Percentiles rank a stretch among this genome's conserved stretches.
Evolutionary conservation across 1,140 invertebrate genomes (phyloP).

Genomic region (Brachionus plicatilis): DNA sequence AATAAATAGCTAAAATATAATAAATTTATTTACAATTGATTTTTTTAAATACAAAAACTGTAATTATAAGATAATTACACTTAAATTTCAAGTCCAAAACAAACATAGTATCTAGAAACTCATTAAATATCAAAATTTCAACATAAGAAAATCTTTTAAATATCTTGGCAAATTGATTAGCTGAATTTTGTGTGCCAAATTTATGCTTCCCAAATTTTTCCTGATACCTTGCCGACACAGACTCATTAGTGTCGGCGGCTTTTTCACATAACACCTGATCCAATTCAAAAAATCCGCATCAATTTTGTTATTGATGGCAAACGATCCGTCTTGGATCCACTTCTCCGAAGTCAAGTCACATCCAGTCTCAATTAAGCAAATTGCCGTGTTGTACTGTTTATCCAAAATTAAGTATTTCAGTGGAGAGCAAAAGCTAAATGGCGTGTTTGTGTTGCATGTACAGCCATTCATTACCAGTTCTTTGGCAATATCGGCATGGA

Average conservation of each 20-base stretch:
- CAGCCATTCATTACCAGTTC: constrained; percentile 45
- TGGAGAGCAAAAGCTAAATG: constrained; percentile 16
- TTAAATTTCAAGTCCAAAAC: neutral
- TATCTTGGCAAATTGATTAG: neutral
- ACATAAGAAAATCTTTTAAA: constrained; percentile 23
- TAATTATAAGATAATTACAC: neutral
- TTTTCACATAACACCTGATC: neutral
- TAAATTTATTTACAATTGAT: neutral
- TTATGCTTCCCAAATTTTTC: neutral
- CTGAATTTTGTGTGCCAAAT: neutral
- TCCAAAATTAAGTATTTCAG: constrained; percentile 28
- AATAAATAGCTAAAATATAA: neutral
- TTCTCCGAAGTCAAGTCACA: constrained; percentile 16
- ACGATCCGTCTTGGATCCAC: constrained; percentile 9
- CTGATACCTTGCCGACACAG: constrained; percentile 4
- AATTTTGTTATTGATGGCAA: constrained; percentile 2
- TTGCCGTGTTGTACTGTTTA: constrained; percentile 13
- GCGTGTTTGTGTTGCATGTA: constrained; percentile 42
- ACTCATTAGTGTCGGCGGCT: neutral
- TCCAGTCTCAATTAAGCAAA: constrained; percentile 16
- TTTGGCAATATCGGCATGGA: constrained; percentile 42
- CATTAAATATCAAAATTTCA: constrained; percentile 4
- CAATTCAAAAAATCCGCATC: constrained; percentile 20
- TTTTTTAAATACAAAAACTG: neutral
- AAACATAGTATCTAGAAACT: neutral